These are phyloP conservation scores for Pristis pectinata DNA, from an alignment of 2,797 vertebrate species.

Conservation along the genomic window DNA sequence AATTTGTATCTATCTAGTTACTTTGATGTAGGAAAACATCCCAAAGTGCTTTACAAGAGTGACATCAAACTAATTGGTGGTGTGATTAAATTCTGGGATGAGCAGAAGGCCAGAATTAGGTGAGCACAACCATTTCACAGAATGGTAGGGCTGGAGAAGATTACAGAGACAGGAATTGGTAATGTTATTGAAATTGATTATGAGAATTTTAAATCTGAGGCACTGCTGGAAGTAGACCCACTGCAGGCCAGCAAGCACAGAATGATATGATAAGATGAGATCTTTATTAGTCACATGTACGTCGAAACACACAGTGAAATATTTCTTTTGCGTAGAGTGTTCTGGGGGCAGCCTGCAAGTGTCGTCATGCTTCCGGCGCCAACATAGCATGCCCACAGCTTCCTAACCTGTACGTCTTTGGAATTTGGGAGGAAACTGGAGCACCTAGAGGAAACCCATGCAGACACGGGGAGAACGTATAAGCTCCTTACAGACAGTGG, in stretches of 20 bases:
- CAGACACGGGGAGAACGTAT: too few relatives aligned
- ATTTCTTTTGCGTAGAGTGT: too few relatives aligned
- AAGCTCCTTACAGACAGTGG: too few relatives aligned
- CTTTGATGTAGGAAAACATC: not conserved
- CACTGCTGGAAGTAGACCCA: not conserved
- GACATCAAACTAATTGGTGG: not conserved
- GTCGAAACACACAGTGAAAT: too few relatives aligned
- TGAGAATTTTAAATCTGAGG: not conserved
- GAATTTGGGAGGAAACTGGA: too few relatives aligned
- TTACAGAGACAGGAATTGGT: not conserved
- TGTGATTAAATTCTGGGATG: not conserved
- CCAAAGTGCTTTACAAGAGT: not conserved
- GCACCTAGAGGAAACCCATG: too few relatives aligned
- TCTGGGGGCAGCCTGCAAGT: too few relatives aligned
- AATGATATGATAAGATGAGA: too few relatives aligned
- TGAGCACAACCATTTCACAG: not conserved
- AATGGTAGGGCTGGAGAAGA: not conserved
- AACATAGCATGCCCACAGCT: too few relatives aligned
- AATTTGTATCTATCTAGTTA: not conserved
- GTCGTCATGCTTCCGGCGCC: too few relatives aligned
- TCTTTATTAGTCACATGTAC: too few relatives aligned
- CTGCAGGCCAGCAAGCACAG: not conserved
- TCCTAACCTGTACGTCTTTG: too few relatives aligned
- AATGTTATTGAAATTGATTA: not conserved
- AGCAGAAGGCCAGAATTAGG: not conserved